A percentile compares a stretch with the other conserved stretches of the same genome.
These are phyloP conservation scores for Limnothrissa miodon DNA, from an alignment of 2,113 vertebrate species.

Conservation along the genomic window DNA sequence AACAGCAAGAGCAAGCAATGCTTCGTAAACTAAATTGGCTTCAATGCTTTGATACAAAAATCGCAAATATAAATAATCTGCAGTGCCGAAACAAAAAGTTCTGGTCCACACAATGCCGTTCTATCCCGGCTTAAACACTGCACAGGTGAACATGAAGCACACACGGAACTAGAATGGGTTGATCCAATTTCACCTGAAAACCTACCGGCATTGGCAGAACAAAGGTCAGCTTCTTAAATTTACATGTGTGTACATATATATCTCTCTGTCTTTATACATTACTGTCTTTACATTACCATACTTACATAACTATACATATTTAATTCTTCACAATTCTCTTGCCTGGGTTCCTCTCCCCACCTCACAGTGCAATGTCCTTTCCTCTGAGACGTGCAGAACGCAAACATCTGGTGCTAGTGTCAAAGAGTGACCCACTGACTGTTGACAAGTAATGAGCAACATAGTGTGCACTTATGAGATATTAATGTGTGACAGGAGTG, in stretches of 20 bases:
- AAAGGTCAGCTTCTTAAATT: not conserved
- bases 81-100: not conserved
- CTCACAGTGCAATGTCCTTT: not conserved
- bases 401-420: not conserved
- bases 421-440: not conserved
- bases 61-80: not conserved
- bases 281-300: slow-evolving; percentile 10
- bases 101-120: not conserved
- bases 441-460: not conserved
- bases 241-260: not conserved
- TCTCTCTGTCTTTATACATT: slow-evolving; percentile 21
- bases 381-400: not conserved
- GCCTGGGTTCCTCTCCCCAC: not conserved
- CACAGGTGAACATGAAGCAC: not conserved
- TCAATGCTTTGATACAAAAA: not conserved
- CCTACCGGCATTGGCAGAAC: not conserved
- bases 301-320: slow-evolving; percentile 13
- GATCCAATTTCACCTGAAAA: not conserved
- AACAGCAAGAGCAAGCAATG: not conserved
- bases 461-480: too few species aligned
- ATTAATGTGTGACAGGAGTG: too few species aligned
- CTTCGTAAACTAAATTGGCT: not conserved
- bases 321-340: not conserved
- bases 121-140: not conserved
- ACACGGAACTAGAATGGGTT: not conserved